A percentile compares a stretch with the other conserved stretches of the same genome.
These are phyloP conservation scores for Coracias cyanogaster DNA, from an alignment of 2,797 vertebrate genomes.

Conservation along the genomic window DNA sequence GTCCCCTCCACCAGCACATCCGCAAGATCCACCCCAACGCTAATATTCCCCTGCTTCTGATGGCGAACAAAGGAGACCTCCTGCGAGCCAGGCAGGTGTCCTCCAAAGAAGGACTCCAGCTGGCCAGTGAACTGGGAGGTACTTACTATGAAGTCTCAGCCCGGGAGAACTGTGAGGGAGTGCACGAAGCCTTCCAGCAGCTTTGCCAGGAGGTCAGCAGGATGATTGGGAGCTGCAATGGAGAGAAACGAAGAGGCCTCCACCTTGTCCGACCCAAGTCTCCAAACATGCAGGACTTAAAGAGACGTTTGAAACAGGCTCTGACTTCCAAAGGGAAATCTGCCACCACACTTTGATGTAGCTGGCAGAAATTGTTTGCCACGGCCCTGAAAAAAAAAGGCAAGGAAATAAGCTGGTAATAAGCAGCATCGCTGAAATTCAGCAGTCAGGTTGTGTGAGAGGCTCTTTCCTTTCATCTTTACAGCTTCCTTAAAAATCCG, in stretches of 20 bases:
- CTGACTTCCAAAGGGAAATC: conserved; percentile 92
- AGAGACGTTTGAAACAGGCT: conserved; percentile 92
- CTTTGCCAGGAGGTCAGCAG: conserved; percentile 91
- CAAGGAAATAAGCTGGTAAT: neutral
- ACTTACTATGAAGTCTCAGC: conserved; percentile 91
- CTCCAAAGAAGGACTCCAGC: conserved; percentile 86
- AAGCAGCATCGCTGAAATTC: neutral
- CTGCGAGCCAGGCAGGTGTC: conserved; percentile 90
- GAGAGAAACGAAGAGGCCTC: conserved; percentile 90
- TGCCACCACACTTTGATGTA: conserved; percentile 79
- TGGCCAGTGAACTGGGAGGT: conserved; percentile 86
- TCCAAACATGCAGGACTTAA: conserved; percentile 96
- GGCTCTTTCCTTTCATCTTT: neutral
- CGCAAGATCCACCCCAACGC: conserved; percentile 90
- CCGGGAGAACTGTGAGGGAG: conserved; percentile 89
- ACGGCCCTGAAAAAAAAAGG: neutral
- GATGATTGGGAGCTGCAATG: conserved; percentile 85
- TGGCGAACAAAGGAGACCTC: conserved; percentile 94
- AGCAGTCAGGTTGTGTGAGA: neutral
- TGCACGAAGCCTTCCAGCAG: conserved; percentile 88
- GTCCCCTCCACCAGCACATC: conserved; percentile 91
- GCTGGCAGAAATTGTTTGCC: rapidly evolving
- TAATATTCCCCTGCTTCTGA: conserved; percentile 90
- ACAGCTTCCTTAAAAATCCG: neutral
- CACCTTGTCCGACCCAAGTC: conserved; percentile 92